phyloP scores from a whole-genome alignment of 2,113 vertebrate species.

The Catharus fuscescens region DNA sequence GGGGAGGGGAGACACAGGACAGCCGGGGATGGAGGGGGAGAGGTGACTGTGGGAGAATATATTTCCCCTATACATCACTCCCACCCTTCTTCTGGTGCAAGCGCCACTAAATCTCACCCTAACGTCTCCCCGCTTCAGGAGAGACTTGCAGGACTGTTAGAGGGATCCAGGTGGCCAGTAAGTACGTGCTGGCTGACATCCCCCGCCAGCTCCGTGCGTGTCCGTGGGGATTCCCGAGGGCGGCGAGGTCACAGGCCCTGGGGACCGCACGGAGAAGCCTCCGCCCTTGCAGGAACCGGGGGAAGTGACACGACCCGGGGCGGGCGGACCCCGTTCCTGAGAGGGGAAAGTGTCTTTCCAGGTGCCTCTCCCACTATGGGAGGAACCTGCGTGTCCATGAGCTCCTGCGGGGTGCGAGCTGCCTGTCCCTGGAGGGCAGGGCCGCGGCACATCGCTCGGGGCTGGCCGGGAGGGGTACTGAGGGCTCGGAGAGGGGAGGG shows the following conservation, averaged over 20 bases:
- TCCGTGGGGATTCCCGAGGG: not conserved
- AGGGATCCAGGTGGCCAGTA: slow-evolving; percentile 35
- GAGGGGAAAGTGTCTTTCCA: slow-evolving; percentile 5
- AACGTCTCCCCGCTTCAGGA: not conserved
- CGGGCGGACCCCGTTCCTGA: not conserved
- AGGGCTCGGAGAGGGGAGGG: not conserved
- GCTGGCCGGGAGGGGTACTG: too few relatives aligned
- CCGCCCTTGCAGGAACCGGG: not conserved
- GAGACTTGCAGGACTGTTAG: not conserved
- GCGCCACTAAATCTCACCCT: slow-evolving; percentile 41
- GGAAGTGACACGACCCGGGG: not conserved
- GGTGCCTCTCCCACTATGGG: not conserved
- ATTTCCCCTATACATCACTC: slow-evolving; percentile 26
- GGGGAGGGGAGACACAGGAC: not conserved
- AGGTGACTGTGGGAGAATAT: slow-evolving; percentile 37
- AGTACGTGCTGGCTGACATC: slow-evolving; percentile 40
- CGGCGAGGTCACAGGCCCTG: not conserved
- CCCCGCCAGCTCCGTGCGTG: not conserved
- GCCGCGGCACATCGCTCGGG: too few relatives aligned
- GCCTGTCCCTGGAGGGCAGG: not conserved
- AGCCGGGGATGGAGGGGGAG: slow-evolving; percentile 11
- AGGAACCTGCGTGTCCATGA: not conserved
- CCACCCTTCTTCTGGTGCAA: slow-evolving; percentile 17
- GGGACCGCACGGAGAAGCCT: not conserved
- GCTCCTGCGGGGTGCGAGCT: not conserved